Percentiles rank a stretch among this genome's conserved stretches.
These are phyloP conservation scores for Chroicocephalus ridibundus DNA, from an alignment of 2,113 vertebrate species.

Conservation along the genomic window DNA sequence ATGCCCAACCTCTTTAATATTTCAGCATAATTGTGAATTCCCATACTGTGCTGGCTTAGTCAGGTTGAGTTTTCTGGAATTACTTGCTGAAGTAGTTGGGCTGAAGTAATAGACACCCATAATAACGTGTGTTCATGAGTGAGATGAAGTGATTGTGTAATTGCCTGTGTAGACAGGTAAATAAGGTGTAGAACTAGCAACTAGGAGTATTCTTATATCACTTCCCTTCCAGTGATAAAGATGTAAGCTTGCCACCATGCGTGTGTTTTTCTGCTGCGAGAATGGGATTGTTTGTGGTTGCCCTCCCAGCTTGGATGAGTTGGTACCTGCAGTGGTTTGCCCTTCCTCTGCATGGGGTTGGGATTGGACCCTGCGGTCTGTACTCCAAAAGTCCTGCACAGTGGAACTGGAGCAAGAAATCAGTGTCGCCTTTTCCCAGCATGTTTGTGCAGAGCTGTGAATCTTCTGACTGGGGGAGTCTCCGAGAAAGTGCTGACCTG, in stretches of 20 bases:
- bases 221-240: neutral
- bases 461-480: neutral
- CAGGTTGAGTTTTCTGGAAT: neutral
- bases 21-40: neutral
- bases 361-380: neutral
- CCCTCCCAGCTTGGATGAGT: neutral
- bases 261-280: neutral
- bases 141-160: neutral
- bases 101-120: neutral
- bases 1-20: neutral
- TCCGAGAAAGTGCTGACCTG: neutral
- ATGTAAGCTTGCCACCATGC: neutral
- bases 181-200: neutral
- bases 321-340: neutral
- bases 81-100: neutral
- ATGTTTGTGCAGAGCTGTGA: neutral
- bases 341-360: neutral
- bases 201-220: accelerated
- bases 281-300: neutral
- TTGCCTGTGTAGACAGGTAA: neutral
- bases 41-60: neutral
- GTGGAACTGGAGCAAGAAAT: neutral
- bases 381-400: neutral
- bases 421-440: neutral
- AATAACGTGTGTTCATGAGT: neutral